Conservation (phyloP, 1,140 invertebrate genomes). For the Drosophila pachea region DNA sequence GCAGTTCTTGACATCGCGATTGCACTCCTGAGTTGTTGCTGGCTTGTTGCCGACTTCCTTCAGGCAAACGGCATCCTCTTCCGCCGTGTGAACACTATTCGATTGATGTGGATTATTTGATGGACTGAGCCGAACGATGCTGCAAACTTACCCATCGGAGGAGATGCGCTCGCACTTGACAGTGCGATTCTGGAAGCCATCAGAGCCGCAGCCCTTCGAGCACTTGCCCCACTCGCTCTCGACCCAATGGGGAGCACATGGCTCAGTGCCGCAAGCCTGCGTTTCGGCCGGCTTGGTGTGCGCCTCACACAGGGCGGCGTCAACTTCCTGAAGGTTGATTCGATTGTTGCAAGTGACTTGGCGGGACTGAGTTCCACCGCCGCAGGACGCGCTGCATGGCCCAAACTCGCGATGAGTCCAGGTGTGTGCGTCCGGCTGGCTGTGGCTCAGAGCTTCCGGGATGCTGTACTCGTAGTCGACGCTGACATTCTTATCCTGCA, state of each 20-base stretch:
- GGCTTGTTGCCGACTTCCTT: slow-evolving; percentile 85
- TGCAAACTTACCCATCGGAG: slow-evolving; percentile 80
- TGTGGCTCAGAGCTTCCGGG: slow-evolving; percentile 85
- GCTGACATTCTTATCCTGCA: slow-evolving; percentile 91
- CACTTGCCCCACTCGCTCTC: slow-evolving; percentile 91
- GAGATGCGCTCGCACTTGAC: slow-evolving; percentile 85
- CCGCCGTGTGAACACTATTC: slow-evolving; percentile 49
- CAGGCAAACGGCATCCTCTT: slow-evolving; percentile 86
- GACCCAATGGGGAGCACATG: slow-evolving; percentile 92
- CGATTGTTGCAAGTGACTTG: slow-evolving; percentile 86
- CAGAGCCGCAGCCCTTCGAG: slow-evolving; percentile 88
- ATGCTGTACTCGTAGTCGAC: slow-evolving; percentile 95
- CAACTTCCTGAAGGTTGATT: slow-evolving; percentile 84
- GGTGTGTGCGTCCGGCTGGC: slow-evolving; percentile 85
- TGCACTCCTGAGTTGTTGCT: slow-evolving; percentile 85
- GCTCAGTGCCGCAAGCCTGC: slow-evolving; percentile 86
- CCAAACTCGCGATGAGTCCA: slow-evolving; percentile 91
- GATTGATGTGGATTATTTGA: no score
- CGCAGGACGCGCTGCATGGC: slow-evolving; percentile 89
- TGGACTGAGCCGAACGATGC: rapidly evolving
- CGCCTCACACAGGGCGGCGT: slow-evolving; percentile 88
- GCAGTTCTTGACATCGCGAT: slow-evolving; percentile 85
- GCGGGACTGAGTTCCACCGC: slow-evolving; percentile 90
- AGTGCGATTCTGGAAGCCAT: slow-evolving; percentile 84
- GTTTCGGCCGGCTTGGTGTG: slow-evolving; percentile 84